phyloP scores from a whole-genome alignment of 2,888 invertebrate genomes.

The Nesidiocoris tenuis region DNA sequence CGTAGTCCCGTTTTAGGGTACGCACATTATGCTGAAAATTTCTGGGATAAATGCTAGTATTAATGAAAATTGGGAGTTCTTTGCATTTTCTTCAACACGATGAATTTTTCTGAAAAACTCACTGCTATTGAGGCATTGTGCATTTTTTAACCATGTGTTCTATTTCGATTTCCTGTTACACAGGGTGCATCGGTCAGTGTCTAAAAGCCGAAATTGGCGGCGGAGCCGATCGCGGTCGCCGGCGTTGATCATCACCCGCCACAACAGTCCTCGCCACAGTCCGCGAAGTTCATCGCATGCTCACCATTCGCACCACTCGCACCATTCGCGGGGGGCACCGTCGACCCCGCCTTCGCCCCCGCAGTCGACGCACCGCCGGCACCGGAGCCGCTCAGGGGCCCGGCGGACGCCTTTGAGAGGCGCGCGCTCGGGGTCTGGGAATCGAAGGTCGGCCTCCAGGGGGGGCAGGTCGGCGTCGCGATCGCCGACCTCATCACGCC shows the following conservation, averaged over 20 bases:
- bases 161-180: too few species aligned
- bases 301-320: neutral
- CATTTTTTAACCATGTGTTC: neutral
- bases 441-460: constrained; percentile 20
- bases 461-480: constrained; percentile 31
- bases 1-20: constrained; percentile 41
- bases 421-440: too few species aligned
- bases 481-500: constrained; percentile 44
- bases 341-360: constrained; percentile 31
- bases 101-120: too few species aligned
- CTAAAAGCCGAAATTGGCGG: constrained; percentile 45
- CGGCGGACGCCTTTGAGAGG: constrained; percentile 2
- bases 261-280: constrained; percentile 18
- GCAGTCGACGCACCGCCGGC: constrained; percentile 28
- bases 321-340: neutral
- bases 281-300: constrained; percentile 26
- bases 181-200: constrained; percentile 24
- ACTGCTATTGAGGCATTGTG: too few species aligned
- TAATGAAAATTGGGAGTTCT: too few species aligned
- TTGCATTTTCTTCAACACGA: too few species aligned
- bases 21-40: too few species aligned
- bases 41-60: too few species aligned
- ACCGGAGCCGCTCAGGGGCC: constrained; percentile 32
- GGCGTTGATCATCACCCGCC: neutral
- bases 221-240: constrained; percentile 46